phyloP scores from a whole-genome alignment of 2,113 vertebrate species.

The Phalacrocorax carbo region DNA sequence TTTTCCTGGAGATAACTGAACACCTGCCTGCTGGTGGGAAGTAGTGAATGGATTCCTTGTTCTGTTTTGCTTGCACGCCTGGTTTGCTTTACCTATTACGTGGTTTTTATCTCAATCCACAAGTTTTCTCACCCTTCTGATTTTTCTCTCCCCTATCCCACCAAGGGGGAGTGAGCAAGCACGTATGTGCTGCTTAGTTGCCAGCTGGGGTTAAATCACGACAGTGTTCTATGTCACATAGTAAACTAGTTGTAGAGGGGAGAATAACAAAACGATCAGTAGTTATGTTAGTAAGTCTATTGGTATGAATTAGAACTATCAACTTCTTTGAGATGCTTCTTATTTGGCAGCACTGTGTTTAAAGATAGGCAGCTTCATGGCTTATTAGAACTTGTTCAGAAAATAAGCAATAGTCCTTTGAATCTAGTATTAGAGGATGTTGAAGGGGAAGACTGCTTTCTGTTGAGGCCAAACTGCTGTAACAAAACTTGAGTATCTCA shows the following conservation, averaged over 20 bases:
- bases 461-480: not conserved
- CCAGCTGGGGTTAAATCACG: not conserved
- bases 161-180: accelerated
- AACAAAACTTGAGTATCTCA: not conserved
- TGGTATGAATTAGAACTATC: not conserved
- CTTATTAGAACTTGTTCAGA: not conserved
- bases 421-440: not conserved
- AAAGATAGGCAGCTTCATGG: not conserved
- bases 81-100: not conserved
- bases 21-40: no score
- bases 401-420: not conserved
- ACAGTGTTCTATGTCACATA: not conserved
- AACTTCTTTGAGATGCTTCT: not conserved
- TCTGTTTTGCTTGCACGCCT: not conserved
- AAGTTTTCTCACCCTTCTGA: not conserved
- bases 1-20: not conserved
- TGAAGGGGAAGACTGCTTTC: not conserved
- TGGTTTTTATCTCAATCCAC: not conserved
- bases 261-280: not conserved
- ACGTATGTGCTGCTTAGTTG: not conserved
- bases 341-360: not conserved
- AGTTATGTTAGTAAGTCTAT: not conserved
- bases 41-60: not conserved
- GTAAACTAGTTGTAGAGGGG: not conserved
- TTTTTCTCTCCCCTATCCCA: not conserved